Evolutionary conservation across 2,888 invertebrate genomes (phyloP).

Genomic region (Campoletis raptor): DNA sequence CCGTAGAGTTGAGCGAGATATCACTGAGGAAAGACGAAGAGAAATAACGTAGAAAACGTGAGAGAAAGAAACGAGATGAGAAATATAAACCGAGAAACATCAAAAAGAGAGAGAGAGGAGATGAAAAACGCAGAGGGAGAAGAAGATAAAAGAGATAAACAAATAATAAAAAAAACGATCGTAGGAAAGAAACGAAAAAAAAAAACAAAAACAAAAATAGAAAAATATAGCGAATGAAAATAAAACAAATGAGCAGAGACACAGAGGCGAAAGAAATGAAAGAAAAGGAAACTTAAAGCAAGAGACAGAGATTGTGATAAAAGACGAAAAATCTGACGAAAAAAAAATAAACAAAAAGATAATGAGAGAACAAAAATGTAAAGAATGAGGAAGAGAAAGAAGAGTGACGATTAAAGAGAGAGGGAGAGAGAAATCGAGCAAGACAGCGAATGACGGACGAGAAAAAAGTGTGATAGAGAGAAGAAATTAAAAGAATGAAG

Average conservation of each 20-base stretch:
- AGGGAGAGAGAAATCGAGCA: neutral
- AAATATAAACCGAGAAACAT: neutral
- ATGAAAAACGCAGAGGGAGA: neutral
- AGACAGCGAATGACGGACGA: neutral
- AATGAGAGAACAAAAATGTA: neutral
- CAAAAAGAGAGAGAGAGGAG: neutral
- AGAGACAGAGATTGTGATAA: neutral
- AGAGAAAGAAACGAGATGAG: neutral
- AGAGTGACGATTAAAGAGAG: neutral
- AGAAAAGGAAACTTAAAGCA: neutral
- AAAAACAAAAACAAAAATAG: neutral
- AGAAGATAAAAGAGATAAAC: neutral
- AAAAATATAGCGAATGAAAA: neutral
- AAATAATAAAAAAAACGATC: neutral
- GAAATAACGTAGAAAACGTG: neutral
- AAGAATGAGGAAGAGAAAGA: neutral
- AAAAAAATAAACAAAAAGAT: too few species aligned
- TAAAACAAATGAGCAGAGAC: neutral
- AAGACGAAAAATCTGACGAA: neutral
- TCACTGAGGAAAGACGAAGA: conserved; percentile 33
- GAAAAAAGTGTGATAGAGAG: neutral
- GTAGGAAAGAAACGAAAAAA: neutral
- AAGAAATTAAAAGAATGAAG: neutral
- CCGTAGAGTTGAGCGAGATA: conserved; percentile 66
- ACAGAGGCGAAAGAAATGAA: neutral